These are phyloP conservation scores for Drosophila mauritiana DNA, from an alignment of 1,140 invertebrate genomes.

Conservation along the genomic window DNA sequence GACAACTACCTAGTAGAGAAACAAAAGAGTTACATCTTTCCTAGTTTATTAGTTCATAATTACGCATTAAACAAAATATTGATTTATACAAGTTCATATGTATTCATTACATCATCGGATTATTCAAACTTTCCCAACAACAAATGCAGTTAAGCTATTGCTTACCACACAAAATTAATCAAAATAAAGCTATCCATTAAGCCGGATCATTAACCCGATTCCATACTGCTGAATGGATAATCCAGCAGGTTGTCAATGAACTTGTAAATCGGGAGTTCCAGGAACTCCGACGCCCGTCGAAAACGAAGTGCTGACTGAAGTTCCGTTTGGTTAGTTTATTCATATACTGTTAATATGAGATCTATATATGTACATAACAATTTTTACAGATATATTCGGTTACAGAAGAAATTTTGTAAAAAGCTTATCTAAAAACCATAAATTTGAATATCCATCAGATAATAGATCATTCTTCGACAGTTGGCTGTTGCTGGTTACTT, in stretches of 20 bases:
- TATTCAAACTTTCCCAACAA: background rate
- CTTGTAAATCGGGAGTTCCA: slow-evolving; percentile 40
- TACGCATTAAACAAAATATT: no score
- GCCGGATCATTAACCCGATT: slow-evolving; percentile 44
- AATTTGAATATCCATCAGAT: background rate
- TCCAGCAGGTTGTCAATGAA: slow-evolving; percentile 56
- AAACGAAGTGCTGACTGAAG: slow-evolving; percentile 55
- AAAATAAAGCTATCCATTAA: slow-evolving; percentile 10
- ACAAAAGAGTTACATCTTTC: no score
- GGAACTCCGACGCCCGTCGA: slow-evolving; percentile 29
- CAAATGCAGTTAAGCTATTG: background rate
- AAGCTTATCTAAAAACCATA: background rate
- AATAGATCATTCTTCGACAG: background rate
- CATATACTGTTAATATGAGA: slow-evolving; percentile 11
- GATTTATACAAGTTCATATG: no score
- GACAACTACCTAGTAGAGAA: no score
- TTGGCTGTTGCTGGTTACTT: background rate
- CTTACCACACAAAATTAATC: background rate
- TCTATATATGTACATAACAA: background rate
- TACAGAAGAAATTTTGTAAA: background rate
- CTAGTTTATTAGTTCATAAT: no score
- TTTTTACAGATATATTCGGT: background rate
- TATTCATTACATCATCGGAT: background rate
- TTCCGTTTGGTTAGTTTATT: slow-evolving; percentile 29
- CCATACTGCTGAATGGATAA: slow-evolving; percentile 31